These are phyloP conservation scores for Ochropleura leucogaster DNA, from an alignment of 2,888 invertebrate species.

Conservation along the genomic window DNA sequence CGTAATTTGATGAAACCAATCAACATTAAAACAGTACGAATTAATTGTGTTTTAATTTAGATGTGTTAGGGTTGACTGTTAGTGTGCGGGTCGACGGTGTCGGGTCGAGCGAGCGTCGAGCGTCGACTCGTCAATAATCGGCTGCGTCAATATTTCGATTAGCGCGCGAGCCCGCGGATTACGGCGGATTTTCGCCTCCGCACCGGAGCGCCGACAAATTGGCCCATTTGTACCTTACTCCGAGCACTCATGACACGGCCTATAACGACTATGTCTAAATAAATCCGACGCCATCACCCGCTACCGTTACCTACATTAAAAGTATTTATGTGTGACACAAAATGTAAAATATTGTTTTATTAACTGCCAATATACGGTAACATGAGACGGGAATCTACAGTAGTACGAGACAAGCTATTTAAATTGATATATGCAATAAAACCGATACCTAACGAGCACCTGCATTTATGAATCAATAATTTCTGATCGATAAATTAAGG, in stretches of 20 bases:
- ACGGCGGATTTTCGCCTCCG: constrained; percentile 88
- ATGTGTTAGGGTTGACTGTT: constrained; percentile 34
- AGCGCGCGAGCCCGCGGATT: constrained; percentile 87
- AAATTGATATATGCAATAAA: constrained; percentile 52
- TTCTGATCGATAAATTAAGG: constrained; percentile 28
- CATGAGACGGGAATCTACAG: constrained; percentile 34
- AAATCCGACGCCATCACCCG: constrained; percentile 51
- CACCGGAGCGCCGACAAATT: constrained; percentile 83
- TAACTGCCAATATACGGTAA: constrained; percentile 37
- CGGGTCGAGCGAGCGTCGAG: constrained; percentile 37
- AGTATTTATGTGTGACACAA: constrained; percentile 26
- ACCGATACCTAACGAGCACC: constrained; percentile 47
- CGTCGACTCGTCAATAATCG: constrained; percentile 80
- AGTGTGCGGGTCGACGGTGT: constrained; percentile 39
- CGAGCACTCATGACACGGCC: constrained; percentile 63
- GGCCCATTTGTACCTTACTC: constrained; percentile 85
- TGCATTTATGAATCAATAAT: constrained; percentile 47
- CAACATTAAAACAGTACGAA: constrained; percentile 20
- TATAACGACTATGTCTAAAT: constrained; percentile 58
- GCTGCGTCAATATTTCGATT: constrained; percentile 88
- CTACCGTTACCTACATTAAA: constrained; percentile 34
- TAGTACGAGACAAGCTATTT: constrained; percentile 42
- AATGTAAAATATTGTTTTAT: constrained; percentile 42
- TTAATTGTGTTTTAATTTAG: constrained; percentile 40
- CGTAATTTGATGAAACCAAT: constrained; percentile 15